Conservation (phyloP, 2,888 invertebrate genomes). For the Sphaerophoria taeniata region DNA sequence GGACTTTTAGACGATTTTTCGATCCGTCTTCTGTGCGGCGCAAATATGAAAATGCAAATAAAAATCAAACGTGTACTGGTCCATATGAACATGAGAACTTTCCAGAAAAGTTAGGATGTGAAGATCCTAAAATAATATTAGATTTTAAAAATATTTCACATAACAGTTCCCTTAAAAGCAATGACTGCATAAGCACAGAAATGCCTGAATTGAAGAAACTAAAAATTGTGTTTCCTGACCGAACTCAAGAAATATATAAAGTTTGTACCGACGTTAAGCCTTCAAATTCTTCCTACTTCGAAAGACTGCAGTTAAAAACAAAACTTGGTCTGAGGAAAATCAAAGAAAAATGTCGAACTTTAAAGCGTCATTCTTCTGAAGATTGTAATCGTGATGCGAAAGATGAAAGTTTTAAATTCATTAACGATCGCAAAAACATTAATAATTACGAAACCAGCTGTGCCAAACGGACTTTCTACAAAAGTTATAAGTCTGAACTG, state of each 20-base stretch:
- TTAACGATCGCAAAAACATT: constrained; percentile 80
- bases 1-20: constrained; percentile 76
- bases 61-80: constrained; percentile 78
- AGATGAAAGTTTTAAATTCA: constrained; percentile 81
- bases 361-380: constrained; percentile 76
- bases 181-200: constrained; percentile 63
- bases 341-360: constrained; percentile 81
- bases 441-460: constrained; percentile 80
- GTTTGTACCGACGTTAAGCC: constrained; percentile 75
- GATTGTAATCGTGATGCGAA: constrained; percentile 79
- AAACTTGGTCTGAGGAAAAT: constrained; percentile 81
- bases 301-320: constrained; percentile 81
- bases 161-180: constrained; percentile 76
- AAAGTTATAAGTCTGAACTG: constrained; percentile 83
- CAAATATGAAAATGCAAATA: constrained; percentile 35
- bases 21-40: constrained; percentile 50
- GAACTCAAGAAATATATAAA: constrained; percentile 79
- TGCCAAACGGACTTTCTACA: constrained; percentile 80
- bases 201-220: constrained; percentile 79
- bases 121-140: constrained; percentile 55
- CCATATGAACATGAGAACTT: constrained; percentile 81
- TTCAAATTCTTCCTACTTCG: constrained; percentile 78
- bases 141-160: constrained; percentile 80
- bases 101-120: constrained; percentile 47
- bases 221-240: constrained; percentile 81